These are phyloP conservation scores for Sebastes flavidus DNA, from an alignment of 2,797 vertebrate genomes.

Conservation along the genomic window DNA sequence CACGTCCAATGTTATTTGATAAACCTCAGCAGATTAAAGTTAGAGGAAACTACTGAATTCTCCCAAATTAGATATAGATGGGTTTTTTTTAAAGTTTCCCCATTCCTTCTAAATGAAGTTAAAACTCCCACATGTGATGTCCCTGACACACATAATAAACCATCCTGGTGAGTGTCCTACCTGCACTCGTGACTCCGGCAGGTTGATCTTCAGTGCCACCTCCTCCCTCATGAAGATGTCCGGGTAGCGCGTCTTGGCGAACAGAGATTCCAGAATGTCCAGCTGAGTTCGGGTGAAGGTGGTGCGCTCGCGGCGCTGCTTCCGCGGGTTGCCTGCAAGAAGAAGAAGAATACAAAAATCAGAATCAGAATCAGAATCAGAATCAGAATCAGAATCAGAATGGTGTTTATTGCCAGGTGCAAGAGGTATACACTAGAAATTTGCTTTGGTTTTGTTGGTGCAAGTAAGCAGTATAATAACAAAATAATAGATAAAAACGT, in stretches of 20 bases:
- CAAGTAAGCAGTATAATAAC: too few species aligned
- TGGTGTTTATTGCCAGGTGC: too few species aligned
- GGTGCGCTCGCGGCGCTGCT: conserved; percentile 94
- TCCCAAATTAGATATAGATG: background rate
- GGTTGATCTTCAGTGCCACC: conserved; percentile 94
- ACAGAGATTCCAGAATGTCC: conserved; percentile 91
- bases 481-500: too few species aligned
- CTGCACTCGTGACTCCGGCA: conserved; percentile 96
- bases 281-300: conserved; percentile 93
- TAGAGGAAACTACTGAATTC: background rate
- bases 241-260: conserved; percentile 91
- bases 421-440: too few species aligned
- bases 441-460: too few species aligned
- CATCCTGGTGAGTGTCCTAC: conserved; percentile 59
- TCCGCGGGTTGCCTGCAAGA: conserved; percentile 88
- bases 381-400: too few species aligned
- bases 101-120: background rate
- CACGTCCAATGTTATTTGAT: too few species aligned
- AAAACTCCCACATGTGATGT: background rate
- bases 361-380: too few species aligned
- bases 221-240: conserved; percentile 95
- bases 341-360: too few species aligned
- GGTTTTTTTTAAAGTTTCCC: background rate
- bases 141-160: background rate
- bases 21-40: background rate